Base-by-base conservation (phyloP, 2,113 vertebrate species). In the Ranitomeya imitator region DNA sequence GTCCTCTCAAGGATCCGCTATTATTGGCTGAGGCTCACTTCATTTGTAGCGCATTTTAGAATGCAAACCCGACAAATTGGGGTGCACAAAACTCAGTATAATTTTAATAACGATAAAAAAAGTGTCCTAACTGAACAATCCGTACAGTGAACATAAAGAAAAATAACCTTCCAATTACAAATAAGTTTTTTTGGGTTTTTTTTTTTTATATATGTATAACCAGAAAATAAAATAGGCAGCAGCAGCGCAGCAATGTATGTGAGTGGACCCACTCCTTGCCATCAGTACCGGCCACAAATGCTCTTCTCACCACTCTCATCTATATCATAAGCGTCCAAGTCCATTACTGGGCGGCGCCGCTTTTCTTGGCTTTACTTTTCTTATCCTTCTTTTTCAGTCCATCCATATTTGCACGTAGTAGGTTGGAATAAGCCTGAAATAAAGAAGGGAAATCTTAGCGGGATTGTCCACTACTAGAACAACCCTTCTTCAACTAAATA, bases 321-420 rank as follows among this genome's bases (percentile, higher is more conserved):
- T 7, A 52, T 21, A 19, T 19, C 63, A 73, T 21, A 67, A 14
- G 45, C 51, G 15, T 23, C 10, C 61, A n/a, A 57, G 60, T 91
- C 90, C 31, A 21, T 99, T 96, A 99, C 93, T 99, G 97, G 0
- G 97, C 97, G 89, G 98, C 96, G 96, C 99, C 99, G 90, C 94
- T 97, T 93, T 99, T 99, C 96, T 99, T 99, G 91, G 93, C 97
- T 95, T 99, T 99, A 94, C 96, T 99, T 93, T 99, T 99, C 92
- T 99, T 99, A 93, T 99, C 98, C 92, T 99, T 98, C 94, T 99
- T 99, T 95, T 99, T 99, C 91, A 99, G 94, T 76, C 98, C 98
- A 51, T 99, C 98, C 96, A 99, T 99, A 94, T 99, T 98, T 18
- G 98, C 98, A 94, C 98, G 95, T 52, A 99, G 92, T 65, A 99